Base-by-base conservation (phyloP, 1,140 invertebrate species). In the Zaprionus vittiger region DNA sequence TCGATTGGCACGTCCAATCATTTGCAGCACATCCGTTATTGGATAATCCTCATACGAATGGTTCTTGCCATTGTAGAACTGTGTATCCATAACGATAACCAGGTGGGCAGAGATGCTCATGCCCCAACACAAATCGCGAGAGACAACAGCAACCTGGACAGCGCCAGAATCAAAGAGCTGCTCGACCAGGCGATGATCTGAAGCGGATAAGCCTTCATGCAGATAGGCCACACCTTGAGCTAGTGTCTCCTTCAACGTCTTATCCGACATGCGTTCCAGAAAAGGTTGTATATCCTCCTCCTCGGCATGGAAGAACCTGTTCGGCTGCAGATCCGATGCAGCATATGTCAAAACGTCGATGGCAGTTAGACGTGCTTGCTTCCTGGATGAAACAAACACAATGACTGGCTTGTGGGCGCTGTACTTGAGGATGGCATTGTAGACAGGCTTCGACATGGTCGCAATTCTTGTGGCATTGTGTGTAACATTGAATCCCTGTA, bases 391-490 rank as follows among this genome's bases (percentile, higher is more conserved):
- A 1, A 99, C 99, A 93, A 99, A 99, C n/a, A 99, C 96, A 52
- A 99, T 96, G 0, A 96, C 97, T 0, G 99, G 98, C 91, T 98
- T 98, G 76, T 96, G 95, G 0, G 96, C 95, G 61, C 97, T 97
- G 87, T 99, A 95, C 49, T 97, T 95, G 2, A 97, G 79, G n/a
- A 99, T 97, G 1, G 98, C 96, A 91, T 99, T 98, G 93, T 99
- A 99, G 0, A 98, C 96, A 0, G 99, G 99, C 92, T 99, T 99
- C 0, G 97, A 96, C 99, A 99, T 99, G 0, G 99, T 98, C 2
- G 99, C 96, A 2, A 99, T 94, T 26, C 99, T 95, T 0, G 98
- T 98, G 2, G 97, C 97, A 92, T 99, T 99, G 93, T 99, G 99
- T 0, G 98, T 99, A 14, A 99, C 97, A 93, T 99, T 99, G 92